phyloP scores from a whole-genome alignment of 2,888 invertebrate genomes.

The Torymus aiolomorphi region DNA sequence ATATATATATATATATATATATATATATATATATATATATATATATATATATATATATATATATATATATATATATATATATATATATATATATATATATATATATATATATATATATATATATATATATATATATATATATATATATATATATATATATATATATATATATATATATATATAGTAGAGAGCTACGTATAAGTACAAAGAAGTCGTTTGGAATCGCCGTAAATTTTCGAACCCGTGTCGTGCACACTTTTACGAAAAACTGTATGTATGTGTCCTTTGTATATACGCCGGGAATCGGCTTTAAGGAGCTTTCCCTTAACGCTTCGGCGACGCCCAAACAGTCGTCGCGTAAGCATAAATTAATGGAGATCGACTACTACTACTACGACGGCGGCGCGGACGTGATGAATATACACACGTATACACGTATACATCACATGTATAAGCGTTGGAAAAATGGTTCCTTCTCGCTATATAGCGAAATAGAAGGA shows the following conservation, averaged over 20 bases:
- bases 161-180: no score
- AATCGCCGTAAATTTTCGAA: slow-evolving; percentile 1
- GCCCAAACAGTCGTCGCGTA: not conserved
- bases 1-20: no score
- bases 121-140: no score
- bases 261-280: not conserved
- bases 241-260: not conserved
- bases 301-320: not conserved
- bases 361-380: slow-evolving; percentile 43
- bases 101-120: no score
- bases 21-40: no score
- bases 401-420: not conserved
- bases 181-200: not conserved
- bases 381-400: not conserved
- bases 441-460: not conserved
- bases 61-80: no score
- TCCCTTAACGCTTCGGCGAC: not conserved
- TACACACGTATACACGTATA: no score
- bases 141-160: no score
- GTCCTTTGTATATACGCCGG: no score
- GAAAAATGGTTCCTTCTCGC: slow-evolving; percentile 20
- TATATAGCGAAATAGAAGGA: slow-evolving; percentile 18
- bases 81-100: no score
- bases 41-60: no score
- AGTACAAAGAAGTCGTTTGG: not conserved